Percentiles rank a stretch among this genome's conserved stretches.
Conservation (phyloP, 1,140 invertebrate species). For the Polypedilum vanderplanki region DNA sequence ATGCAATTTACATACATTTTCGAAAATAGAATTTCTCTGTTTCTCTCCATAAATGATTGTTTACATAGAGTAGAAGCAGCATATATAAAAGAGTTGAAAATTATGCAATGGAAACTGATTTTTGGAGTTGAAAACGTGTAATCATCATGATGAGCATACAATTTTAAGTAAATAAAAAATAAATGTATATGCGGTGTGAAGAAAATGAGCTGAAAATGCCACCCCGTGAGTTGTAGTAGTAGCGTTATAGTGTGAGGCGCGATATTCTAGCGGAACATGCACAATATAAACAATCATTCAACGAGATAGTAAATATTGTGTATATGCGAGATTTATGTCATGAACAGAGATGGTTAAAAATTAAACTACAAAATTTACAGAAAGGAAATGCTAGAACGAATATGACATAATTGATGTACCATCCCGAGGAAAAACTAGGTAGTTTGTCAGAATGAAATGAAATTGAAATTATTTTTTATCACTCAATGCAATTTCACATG, state of each 20-base stretch:
- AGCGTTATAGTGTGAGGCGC: too few species aligned
- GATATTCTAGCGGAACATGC: neutral
- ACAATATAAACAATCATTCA: conserved; percentile 14
- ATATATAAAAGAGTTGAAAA: neutral
- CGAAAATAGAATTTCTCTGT: too few species aligned
- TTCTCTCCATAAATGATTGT: neutral
- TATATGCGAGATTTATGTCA: too few species aligned
- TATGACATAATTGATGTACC: neutral
- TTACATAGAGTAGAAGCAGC: neutral
- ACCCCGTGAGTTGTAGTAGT: neutral
- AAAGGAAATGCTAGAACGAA: conserved; percentile 5
- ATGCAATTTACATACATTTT: too few species aligned
- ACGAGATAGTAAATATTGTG: conserved; percentile 2
- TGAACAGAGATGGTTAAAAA: too few species aligned
- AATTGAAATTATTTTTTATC: too few species aligned
- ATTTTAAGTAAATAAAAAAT: conserved; percentile 7
- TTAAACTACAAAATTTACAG: too few species aligned
- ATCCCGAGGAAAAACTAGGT: neutral
- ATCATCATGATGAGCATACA: neutral
- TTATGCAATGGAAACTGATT: conserved; percentile 18
- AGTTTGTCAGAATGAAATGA: too few species aligned
- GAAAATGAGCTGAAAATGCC: conserved; percentile 17
- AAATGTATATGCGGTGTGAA: conserved; percentile 11
- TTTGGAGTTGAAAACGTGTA: neutral
- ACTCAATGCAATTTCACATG: too few species aligned